Percentiles rank a stretch among this genome's conserved stretches.
phyloP scores from a whole-genome alignment of 2,113 vertebrate species.

The Synodontis membranacea region DNA sequence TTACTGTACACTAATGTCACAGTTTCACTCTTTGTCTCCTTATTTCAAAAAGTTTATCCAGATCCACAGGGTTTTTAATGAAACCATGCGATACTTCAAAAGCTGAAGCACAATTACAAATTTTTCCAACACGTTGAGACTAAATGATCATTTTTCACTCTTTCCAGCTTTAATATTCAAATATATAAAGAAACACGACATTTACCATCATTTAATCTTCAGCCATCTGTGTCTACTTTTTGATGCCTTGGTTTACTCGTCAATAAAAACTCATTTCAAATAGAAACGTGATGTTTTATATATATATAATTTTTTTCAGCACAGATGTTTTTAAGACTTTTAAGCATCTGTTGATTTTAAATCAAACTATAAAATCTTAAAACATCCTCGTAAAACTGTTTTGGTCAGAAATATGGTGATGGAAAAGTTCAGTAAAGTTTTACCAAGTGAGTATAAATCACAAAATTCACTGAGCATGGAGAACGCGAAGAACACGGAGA shows the following conservation, averaged over 20 bases:
- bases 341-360: conserved; percentile 1
- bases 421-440: background rate
- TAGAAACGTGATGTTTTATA: background rate
- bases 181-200: background rate
- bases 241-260: background rate
- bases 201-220: background rate
- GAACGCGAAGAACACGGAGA: background rate
- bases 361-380: background rate
- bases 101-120: background rate
- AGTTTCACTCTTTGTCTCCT: background rate
- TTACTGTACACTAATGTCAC: background rate
- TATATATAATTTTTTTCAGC: background rate
- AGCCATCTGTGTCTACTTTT: background rate
- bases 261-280: background rate
- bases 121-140: background rate
- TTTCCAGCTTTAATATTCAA: background rate
- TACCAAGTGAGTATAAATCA: background rate
- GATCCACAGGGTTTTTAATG: background rate
- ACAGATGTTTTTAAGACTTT: conserved; percentile 8
- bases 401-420: background rate
- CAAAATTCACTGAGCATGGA: background rate
- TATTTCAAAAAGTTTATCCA: background rate
- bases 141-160: background rate
- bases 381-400: background rate
- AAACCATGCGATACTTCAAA: background rate